These are phyloP conservation scores for Theristicus caerulescens DNA, from an alignment of 2,113 vertebrate genomes.

Conservation along the genomic window DNA sequence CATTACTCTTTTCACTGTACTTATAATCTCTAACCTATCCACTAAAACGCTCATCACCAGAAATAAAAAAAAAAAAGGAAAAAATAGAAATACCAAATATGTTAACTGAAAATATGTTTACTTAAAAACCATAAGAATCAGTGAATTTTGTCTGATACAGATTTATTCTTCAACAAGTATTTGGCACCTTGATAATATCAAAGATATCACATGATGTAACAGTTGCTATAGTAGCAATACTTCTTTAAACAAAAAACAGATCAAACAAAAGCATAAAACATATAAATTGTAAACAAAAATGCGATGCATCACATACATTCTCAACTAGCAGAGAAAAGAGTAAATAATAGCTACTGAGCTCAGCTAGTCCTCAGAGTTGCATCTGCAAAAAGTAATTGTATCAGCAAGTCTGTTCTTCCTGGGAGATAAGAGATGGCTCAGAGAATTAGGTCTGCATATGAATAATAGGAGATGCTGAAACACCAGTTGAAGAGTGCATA, in stretches of 20 bases:
- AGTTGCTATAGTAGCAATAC: constrained; percentile 76
- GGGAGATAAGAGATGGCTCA: neutral
- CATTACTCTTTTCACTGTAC: constrained; percentile 12
- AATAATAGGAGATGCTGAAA: neutral
- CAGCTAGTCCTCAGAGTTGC: neutral
- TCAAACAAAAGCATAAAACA: constrained; percentile 69
- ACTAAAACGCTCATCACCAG: constrained; percentile 14
- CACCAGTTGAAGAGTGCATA: neutral
- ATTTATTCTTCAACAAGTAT: constrained; percentile 62
- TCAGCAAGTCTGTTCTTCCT: neutral
- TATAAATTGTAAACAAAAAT: constrained; percentile 63
- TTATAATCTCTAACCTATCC: constrained; percentile 28
- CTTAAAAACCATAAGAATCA: constrained; percentile 36
- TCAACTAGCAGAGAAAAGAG: neutral
- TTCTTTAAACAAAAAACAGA: constrained; percentile 67
- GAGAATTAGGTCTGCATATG: neutral
- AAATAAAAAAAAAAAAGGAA: neutral
- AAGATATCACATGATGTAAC: constrained; percentile 61
- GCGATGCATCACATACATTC: neutral
- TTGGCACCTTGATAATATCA: constrained; percentile 57
- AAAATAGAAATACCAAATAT: neutral
- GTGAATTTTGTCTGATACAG: neutral
- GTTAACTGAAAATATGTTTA: constrained; percentile 7
- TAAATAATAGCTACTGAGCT: neutral
- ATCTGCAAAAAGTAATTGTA: neutral